Conservation (phyloP, 2,113 vertebrate genomes). For the Arizona elegans region DNA sequence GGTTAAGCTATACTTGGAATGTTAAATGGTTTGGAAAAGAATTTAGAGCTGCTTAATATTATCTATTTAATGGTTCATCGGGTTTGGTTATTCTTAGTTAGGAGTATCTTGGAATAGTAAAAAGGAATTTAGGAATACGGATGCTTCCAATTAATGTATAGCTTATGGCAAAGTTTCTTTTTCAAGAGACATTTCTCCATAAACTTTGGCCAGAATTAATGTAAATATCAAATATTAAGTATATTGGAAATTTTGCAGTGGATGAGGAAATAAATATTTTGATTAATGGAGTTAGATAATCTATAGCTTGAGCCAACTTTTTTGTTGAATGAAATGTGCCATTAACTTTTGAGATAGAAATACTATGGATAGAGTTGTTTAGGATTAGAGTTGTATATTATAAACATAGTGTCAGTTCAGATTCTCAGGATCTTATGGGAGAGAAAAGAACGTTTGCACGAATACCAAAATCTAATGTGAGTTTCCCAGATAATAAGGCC, state of each 20-base stretch:
- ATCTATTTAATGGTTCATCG: conserved; percentile 74
- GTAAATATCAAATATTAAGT: not conserved
- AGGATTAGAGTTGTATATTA: not conserved
- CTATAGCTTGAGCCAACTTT: not conserved
- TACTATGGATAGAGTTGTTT: not conserved
- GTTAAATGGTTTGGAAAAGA: conserved; percentile 71
- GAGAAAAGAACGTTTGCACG: not conserved
- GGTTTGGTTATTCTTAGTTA: conserved; percentile 60
- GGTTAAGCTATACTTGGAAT: conserved; percentile 62
- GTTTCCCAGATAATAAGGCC: not conserved
- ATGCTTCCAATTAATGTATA: conserved; percentile 27
- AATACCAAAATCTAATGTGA: not conserved
- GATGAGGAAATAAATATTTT: conserved; percentile 3
- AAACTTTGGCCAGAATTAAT: not conserved
- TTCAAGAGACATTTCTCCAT: not conserved
- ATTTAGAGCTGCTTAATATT: conserved; percentile 63
- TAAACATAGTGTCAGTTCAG: not conserved
- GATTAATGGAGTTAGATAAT: not conserved
- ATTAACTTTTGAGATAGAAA: not conserved
- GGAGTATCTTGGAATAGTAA: conserved; percentile 52
- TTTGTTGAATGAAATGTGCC: not conserved
- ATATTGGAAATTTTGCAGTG: not conserved
- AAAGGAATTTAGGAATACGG: conserved; percentile 42
- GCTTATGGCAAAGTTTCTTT: conserved; percentile 27
- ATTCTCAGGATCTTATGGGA: not conserved